These are phyloP conservation scores for Hippasteria phrygiana DNA, from an alignment of 53 echinoderm and acorn worm genomes.

Conservation along the genomic window DNA sequence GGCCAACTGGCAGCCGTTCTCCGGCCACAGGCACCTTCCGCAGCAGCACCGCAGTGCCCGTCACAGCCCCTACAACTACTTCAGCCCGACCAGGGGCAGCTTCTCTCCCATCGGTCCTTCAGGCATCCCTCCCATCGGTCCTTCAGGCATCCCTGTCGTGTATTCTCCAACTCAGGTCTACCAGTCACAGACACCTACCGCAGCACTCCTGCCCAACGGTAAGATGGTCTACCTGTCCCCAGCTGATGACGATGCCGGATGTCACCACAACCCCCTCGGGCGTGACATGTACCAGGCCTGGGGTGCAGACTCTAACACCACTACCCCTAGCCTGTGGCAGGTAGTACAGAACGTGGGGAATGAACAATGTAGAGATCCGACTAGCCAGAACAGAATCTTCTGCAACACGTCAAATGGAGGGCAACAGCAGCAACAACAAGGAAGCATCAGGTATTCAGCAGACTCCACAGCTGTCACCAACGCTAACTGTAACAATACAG, in stretches of 20 bases:
- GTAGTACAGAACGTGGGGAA: conserved; percentile 39
- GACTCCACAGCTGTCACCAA: conserved; percentile 18
- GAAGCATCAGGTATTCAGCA: no score
- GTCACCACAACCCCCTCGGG: not conserved
- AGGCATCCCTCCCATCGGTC: conserved; percentile 16
- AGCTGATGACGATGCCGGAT: conserved; percentile 1
- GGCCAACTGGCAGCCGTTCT: conserved; percentile 52
- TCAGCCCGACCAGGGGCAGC: conserved; percentile 61
- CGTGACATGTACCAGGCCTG: conserved; percentile 41
- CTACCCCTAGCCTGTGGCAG: conserved; percentile 48
- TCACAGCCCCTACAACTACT: conserved; percentile 59
- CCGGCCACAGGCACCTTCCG: not conserved
- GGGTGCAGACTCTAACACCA: conserved; percentile 17
- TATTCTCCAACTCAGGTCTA: conserved; percentile 41
- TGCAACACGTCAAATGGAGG: not conserved
- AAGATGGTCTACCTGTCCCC: conserved; percentile 59
- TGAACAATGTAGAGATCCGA: conserved; percentile 13
- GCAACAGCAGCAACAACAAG: conserved; percentile 21
- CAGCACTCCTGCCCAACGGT: conserved; percentile 54
- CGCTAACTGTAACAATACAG: conserved; percentile 48
- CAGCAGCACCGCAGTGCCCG: conserved; percentile 36
- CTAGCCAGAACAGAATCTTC: conserved; percentile 21
- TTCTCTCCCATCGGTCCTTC: conserved; percentile 36
- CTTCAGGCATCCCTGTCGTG: conserved; percentile 24
- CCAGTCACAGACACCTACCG: conserved; percentile 43